phyloP scores from a whole-genome alignment of 2,888 invertebrate genomes.

The Coenonympha glycerion region DNA sequence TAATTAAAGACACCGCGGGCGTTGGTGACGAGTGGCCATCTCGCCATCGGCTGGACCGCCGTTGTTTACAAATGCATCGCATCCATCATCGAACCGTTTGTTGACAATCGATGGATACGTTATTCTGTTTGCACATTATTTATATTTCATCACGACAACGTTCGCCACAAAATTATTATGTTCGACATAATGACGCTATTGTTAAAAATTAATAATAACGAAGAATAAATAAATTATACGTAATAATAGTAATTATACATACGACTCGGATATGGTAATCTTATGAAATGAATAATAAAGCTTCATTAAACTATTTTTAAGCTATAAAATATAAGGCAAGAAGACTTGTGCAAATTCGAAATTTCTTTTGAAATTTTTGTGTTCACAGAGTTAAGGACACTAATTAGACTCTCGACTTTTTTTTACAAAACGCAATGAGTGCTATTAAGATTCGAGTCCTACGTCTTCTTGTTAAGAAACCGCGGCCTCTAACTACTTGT shows the following conservation, averaged over 20 bases:
- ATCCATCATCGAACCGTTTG: slow-evolving; percentile 56
- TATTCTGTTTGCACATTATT: slow-evolving; percentile 26
- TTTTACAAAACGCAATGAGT: slow-evolving; percentile 8
- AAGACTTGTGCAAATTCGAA: neutral
- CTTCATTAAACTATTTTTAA: neutral
- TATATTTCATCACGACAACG: slow-evolving; percentile 15
- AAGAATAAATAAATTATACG: neutral
- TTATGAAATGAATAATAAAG: neutral
- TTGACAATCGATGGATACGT: slow-evolving; percentile 42
- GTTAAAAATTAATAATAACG: neutral
- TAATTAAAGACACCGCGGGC: slow-evolving; percentile 49
- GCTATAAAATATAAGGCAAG: neutral
- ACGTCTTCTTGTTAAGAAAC: slow-evolving; percentile 1
- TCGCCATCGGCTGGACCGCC: slow-evolving; percentile 38
- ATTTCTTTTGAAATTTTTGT: slow-evolving; percentile 1
- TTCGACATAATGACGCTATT: neutral
- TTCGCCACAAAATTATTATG: neutral
- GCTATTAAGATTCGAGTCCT: slow-evolving; percentile 4
- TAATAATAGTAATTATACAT: too few species aligned
- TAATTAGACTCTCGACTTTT: slow-evolving; percentile 3
- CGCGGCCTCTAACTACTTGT: neutral
- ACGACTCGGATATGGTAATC: neutral
- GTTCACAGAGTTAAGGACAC: slow-evolving; percentile 1
- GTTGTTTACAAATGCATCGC: slow-evolving; percentile 60
- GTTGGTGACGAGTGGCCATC: slow-evolving; percentile 33